Base-by-base conservation (phyloP, 2,797 vertebrate genomes). In the Xenops minutus region DNA sequence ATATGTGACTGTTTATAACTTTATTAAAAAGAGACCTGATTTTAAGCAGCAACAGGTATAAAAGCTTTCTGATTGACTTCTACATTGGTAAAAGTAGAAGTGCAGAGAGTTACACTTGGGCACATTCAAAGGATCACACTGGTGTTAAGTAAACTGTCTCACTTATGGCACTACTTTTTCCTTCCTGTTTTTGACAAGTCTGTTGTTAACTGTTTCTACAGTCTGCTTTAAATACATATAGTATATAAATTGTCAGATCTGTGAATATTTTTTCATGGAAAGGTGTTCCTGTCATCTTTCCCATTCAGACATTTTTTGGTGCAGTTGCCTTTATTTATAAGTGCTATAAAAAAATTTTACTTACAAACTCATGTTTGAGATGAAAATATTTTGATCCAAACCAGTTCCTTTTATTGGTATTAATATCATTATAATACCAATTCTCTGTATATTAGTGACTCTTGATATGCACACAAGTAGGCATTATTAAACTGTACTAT, bases 41-140 rank as follows among this genome's bases (percentile, higher is more conserved):
- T 99, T 99, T 98, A 99, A 98, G 96, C 98, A 99, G 74, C 99
- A 99, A 69, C 98, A 98, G 99, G 99, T 99, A 98, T 44, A 88
- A 85, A 97, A 91, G 30, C 32, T 95, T 96, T 95, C 58, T 82
- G 16, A 41, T 26, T 89, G 32, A 68, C 37, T 24, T 89, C 52
- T 91, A 59, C 94, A n/a, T 13, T 95, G 43, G 16, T 83, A 80
- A 30, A 84, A 84, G 34, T 34, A 64, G 26, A 90, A 81, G 30
- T 77, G 58, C 34, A 76, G 59, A 88, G 16, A 66, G 46, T 62
- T 81, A 51, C 26, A 56, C 13, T 37, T 44, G 44, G 20, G 21
- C 5, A 48, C 14, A 27, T 78, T 85, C 23, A 75, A 26, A 88
- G 20, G 34, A 63, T 68, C 63, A 62, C 58, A 46, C 7, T 76